Base-by-base conservation (phyloP, 2,113 vertebrate genomes). In the Calyptomena viridis region DNA sequence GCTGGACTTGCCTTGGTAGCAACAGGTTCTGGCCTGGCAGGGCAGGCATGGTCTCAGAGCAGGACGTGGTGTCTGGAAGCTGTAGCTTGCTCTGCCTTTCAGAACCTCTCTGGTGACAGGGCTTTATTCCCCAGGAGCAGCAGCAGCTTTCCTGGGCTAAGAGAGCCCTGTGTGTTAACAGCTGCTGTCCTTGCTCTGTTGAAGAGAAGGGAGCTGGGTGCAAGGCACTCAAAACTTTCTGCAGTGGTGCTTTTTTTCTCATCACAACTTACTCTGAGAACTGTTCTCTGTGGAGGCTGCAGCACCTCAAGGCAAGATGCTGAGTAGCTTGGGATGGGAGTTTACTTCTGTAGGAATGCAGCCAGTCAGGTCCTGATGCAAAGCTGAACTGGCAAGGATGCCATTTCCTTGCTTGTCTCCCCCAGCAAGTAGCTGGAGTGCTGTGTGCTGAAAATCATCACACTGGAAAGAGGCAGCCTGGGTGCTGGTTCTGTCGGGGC, bases 291-390 rank as follows among this genome's bases (percentile, higher is more conserved):
- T 59, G 11, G 44, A 72, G 63, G 49, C 74, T 86, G 77, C 53
- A 93, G 69, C 52, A 92, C 87, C 94, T 93, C 30, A 74, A 84
- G 94, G 94, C 89, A 89, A 92, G 95, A 93, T 92, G 83, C 91
- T 92, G 76, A 93, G 58, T 83, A 96, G 83, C 76, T 81, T 69
- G 47, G 85, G 74, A 74, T 93, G 95, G 94, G 94, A 96, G 95
- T 93, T 93, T 18, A 74, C 42, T 0, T 53, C 73, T 89, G n/a
- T 10, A 96, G 93, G 94, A 94, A 96, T 95, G 96, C 71, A 42
- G 80, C 87, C 58, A 20, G 66, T 94, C 96, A 90, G 80, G 95
- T 94, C 93, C 87, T 52, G 74, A 96, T 95, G 93, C 95, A 97
- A 92, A 96, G 84, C 84, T 89, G 56, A 66, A n/a, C 69, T 46